Conservation (phyloP, 2,888 invertebrate species). For the Pedicia rivosa region DNA sequence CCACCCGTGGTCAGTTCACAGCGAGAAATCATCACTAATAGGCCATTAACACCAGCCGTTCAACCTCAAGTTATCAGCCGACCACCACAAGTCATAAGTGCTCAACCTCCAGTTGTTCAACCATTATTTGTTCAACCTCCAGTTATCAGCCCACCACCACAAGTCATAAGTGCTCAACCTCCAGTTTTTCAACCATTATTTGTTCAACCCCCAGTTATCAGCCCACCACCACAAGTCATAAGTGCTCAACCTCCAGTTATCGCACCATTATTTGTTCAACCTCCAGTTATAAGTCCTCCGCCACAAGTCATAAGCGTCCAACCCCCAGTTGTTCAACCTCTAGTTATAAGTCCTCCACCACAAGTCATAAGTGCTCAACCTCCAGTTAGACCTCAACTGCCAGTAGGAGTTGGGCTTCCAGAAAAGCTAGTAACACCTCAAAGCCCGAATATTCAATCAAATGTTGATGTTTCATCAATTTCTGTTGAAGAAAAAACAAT, state of each 20-base stretch:
- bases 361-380: background rate
- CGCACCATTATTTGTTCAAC: no score
- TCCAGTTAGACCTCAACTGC: background rate
- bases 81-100: no score
- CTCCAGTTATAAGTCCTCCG: slow-evolving; percentile 3
- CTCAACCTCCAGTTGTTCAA: no score
- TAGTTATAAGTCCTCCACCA: slow-evolving; percentile 3
- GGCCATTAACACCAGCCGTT: no score
- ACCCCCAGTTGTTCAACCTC: background rate
- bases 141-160: background rate
- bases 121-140: background rate
- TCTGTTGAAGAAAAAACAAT: no score
- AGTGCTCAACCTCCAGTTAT: no score
- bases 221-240: slow-evolving; percentile 1
- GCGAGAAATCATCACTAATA: no score
- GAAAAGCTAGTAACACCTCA: background rate
- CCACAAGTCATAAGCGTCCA: no score
- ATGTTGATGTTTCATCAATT: no score
- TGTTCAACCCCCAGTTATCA: background rate
- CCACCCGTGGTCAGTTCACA: background rate
- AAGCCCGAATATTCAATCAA: no score
- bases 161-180: no score
- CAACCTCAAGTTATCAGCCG: background rate
- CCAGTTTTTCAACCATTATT: no score
- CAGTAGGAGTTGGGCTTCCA: background rate